These are phyloP conservation scores for Meloidogyne hapla DNA, from an alignment of 1,140 invertebrate genomes.

Conservation along the genomic window DNA sequence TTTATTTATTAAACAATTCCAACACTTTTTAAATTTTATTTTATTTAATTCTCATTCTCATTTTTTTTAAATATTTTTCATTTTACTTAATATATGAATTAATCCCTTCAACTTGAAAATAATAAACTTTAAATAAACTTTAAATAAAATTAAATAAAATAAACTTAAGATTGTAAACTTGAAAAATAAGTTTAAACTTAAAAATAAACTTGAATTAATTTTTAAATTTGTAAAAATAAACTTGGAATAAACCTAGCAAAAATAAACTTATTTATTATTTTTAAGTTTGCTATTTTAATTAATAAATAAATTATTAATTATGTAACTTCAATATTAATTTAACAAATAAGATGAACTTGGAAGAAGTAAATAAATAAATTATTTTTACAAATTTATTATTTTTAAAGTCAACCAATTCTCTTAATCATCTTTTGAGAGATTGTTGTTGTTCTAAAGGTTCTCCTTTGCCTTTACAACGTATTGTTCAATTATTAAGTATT, in stretches of 20 bases:
- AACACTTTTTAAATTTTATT: too few species aligned
- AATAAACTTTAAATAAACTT: too few species aligned
- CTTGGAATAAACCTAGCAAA: neutral
- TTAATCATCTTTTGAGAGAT: neutral
- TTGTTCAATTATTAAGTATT: constrained; percentile 1
- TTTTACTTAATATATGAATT: too few species aligned
- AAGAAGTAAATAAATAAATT: neutral
- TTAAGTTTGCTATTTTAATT: too few species aligned
- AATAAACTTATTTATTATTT: too few species aligned
- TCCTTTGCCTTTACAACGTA: neutral
- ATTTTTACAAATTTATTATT: neutral
- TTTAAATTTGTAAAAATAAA: neutral
- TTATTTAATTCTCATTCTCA: neutral
- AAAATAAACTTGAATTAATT: neutral
- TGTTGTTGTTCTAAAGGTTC: neutral
- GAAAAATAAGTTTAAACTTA: too few species aligned
- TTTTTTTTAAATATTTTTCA: neutral
- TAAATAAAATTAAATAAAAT: too few species aligned
- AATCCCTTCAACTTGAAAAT: neutral
- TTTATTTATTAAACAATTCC: neutral
- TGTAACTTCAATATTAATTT: neutral
- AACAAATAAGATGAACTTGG: neutral
- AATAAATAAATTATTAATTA: too few species aligned
- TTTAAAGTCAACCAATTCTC: neutral
- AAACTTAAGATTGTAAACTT: too few species aligned